phyloP scores from a whole-genome alignment of 1,140 invertebrate species.

The Ectropis grisescens region DNA sequence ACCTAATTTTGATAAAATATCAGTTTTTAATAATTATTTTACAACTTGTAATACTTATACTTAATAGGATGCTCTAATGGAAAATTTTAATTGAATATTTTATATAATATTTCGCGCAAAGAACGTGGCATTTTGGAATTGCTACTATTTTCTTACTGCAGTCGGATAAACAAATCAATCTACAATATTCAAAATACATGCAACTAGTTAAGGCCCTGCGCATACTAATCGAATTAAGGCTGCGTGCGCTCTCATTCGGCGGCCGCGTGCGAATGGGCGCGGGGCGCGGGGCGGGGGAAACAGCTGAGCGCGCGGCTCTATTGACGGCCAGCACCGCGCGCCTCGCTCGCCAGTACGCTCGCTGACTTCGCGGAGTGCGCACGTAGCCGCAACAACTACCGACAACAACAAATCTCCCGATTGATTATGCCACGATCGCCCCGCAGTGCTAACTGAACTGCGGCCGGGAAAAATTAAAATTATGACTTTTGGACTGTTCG shows the following conservation, averaged over 20 bases:
- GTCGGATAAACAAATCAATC: no score
- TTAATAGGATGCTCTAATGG: no score
- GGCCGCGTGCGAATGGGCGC: constrained; percentile 24
- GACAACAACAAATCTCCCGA: constrained; percentile 8
- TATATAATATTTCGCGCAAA: no score
- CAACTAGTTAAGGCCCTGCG: no score
- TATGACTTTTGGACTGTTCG: constrained; percentile 66
- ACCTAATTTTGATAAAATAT: no score
- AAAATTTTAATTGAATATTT: no score
- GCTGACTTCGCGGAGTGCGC: constrained; percentile 43
- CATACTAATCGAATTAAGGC: no score
- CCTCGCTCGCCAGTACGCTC: constrained; percentile 54
- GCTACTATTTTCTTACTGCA: no score
- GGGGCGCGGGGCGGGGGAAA: constrained; percentile 38
- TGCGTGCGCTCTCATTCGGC: constrained; percentile 15
- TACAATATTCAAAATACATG: no score
- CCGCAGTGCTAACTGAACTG: constrained; percentile 41
- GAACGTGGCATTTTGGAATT: no score
- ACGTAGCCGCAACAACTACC: constrained; percentile 34
- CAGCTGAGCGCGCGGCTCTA: constrained; percentile 66
- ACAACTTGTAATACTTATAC: no score
- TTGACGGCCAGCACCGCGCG: constrained; percentile 63
- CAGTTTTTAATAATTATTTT: no score
- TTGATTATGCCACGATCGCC: constrained; percentile 46
- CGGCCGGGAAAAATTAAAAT: constrained; percentile 53